phyloP scores from a whole-genome alignment of 2,797 vertebrate species.

The Pangasius mekongensis region DNA sequence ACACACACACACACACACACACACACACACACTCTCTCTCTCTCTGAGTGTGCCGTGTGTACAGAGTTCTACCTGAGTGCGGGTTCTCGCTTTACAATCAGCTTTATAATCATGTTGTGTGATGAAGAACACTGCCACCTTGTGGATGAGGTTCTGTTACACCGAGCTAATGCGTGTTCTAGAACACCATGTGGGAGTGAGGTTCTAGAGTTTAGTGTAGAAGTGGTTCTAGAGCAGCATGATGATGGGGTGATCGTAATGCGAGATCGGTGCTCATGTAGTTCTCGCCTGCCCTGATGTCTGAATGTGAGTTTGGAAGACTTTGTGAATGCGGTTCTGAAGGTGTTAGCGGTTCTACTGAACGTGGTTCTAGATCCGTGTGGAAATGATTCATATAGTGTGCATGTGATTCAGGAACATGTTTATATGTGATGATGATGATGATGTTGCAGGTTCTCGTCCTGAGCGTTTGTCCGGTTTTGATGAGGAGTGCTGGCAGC shows the following conservation, averaged over 20 bases:
- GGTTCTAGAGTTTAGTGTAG: too few species aligned
- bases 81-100: background rate
- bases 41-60: background rate
- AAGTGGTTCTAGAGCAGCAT: background rate
- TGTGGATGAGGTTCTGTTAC: background rate
- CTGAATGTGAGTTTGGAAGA: background rate
- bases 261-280: background rate
- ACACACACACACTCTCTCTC: background rate
- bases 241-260: background rate
- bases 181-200: too few species aligned
- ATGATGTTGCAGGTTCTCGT: conserved; percentile 75
- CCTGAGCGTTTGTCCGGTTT: conserved; percentile 88
- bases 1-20: background rate
- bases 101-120: background rate
- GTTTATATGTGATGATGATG: background rate
- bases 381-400: background rate
- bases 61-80: background rate
- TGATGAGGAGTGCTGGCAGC: conserved; percentile 97
- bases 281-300: background rate
- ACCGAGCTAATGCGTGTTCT: too few species aligned
- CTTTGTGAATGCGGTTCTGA: background rate
- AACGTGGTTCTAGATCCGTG: background rate
- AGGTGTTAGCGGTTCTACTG: background rate
- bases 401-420: background rate
- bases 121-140: background rate